Evolutionary conservation across 2,888 invertebrate species (phyloP).

Genomic region (Artemia sinica): DNA sequence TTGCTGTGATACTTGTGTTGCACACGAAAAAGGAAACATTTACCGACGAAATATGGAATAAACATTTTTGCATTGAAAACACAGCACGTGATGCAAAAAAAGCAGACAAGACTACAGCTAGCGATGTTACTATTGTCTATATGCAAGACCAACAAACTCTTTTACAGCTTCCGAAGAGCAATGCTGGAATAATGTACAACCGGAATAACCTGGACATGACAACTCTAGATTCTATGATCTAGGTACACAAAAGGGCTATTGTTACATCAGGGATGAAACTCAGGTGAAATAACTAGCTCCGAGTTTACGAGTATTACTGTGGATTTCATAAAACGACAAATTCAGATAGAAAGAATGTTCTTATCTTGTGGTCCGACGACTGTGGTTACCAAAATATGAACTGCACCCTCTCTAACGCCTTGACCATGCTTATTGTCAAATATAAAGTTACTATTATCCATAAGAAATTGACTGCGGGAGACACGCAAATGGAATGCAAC

Average conservation of each 20-base stretch:
- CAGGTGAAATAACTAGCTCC: not conserved
- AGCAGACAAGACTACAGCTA: not conserved
- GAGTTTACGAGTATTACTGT: not conserved
- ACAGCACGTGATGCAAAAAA: not conserved
- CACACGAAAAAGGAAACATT: not conserved
- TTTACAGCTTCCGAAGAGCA: not conserved
- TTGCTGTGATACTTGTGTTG: not conserved
- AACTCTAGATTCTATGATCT: not conserved
- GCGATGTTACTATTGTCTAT: not conserved
- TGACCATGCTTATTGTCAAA: too few species aligned
- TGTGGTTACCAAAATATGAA: too few species aligned
- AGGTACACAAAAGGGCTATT: not conserved
- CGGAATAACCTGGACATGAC: not conserved
- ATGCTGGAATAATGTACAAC: slow-evolving; percentile 3
- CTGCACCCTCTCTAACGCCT: too few species aligned
- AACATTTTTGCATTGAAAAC: not conserved
- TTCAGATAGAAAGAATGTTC: too few species aligned
- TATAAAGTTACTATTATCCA: too few species aligned
- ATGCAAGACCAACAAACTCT: not conserved
- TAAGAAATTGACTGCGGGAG: too few species aligned
- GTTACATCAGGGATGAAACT: not conserved
- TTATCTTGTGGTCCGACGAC: too few species aligned
- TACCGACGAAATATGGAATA: not conserved
- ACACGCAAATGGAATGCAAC: too few species aligned
- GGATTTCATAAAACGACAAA: too few species aligned